phyloP scores from a whole-genome alignment of 2,113 vertebrate species.

The Columba janthina region DNA sequence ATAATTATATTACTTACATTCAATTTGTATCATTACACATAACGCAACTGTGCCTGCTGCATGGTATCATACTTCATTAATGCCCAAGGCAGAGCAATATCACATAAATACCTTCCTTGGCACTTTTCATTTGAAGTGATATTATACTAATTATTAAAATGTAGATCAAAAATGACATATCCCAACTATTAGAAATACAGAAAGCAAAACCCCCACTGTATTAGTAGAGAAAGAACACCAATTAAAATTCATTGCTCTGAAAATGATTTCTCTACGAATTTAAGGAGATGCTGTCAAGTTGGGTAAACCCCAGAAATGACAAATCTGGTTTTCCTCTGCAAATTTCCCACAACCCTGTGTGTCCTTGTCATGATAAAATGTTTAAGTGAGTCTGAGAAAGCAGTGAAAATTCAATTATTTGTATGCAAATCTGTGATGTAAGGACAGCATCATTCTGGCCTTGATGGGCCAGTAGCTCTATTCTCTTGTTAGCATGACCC shows the following conservation, averaged over 20 bases:
- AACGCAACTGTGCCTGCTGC: slow-evolving; percentile 17
- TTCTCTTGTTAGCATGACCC: rapidly evolving
- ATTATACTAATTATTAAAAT: slow-evolving; percentile 48
- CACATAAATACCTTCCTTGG: slow-evolving; percentile 61
- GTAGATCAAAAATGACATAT: slow-evolving; percentile 35
- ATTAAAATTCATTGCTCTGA: not conserved
- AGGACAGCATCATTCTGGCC: not conserved
- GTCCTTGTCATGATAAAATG: not conserved
- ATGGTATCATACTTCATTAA: slow-evolving; percentile 44
- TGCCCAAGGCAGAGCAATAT: slow-evolving; percentile 8
- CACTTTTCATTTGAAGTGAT: slow-evolving; percentile 55
- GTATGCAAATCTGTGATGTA: rapidly evolving
- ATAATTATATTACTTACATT: slow-evolving; percentile 43
- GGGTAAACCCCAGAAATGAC: not conserved
- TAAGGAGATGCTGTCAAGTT: not conserved
- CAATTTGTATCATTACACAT: slow-evolving; percentile 59
- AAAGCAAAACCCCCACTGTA: not conserved
- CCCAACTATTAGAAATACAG: not conserved
- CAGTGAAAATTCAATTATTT: not conserved
- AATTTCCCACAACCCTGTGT: not conserved
- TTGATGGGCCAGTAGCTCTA: not conserved
- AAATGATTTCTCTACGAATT: not conserved
- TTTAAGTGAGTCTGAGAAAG: not conserved
- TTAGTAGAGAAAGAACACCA: not conserved
- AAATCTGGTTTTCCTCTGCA: not conserved